phyloP scores from a whole-genome alignment of 2,113 vertebrate genomes.

The Centropus bengalensis region DNA sequence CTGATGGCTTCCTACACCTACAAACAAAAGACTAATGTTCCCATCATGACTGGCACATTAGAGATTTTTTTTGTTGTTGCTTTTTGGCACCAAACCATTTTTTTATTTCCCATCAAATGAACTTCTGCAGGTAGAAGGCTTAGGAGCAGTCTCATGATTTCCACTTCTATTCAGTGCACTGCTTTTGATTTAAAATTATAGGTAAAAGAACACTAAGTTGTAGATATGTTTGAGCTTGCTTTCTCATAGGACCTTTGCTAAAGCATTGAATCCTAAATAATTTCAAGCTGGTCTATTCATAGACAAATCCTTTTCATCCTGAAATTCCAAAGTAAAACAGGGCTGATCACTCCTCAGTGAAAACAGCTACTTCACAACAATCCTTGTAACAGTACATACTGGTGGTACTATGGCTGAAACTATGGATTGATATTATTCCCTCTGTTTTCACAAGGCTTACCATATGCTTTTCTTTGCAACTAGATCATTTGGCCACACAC shows the following conservation, averaged over 20 bases:
- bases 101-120: background rate
- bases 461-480: background rate
- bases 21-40: background rate
- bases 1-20: background rate
- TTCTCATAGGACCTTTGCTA: background rate
- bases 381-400: background rate
- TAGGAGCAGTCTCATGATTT: background rate
- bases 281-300: background rate
- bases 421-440: background rate
- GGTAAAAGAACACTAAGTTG: background rate
- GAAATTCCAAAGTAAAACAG: background rate
- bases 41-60: background rate
- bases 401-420: background rate
- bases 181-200: background rate
- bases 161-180: background rate
- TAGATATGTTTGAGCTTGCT: background rate
- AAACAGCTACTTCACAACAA: background rate
- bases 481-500: background rate
- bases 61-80: background rate
- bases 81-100: background rate
- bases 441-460: background rate
- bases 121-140: background rate
- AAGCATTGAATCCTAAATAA: background rate
- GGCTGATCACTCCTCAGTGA: background rate
- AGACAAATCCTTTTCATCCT: background rate